Percentiles rank a stretch among this genome's conserved stretches.
Conservation (phyloP, 1,140 invertebrate species). For the Anoplolepis gracilipes region DNA sequence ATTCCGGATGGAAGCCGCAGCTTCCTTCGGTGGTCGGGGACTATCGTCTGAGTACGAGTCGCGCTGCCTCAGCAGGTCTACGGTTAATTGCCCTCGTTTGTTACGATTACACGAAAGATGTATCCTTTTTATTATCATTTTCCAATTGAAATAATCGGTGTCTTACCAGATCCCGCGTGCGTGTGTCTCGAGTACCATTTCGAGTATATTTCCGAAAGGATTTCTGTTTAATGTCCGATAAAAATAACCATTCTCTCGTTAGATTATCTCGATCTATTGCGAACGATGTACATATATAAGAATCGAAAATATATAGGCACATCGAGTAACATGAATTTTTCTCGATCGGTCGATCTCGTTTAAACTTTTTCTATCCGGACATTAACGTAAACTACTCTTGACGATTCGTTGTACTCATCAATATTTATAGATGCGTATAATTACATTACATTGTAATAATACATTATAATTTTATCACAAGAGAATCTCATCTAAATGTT, state of each 20-base stretch:
- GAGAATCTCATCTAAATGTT: not conserved
- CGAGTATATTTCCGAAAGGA: constrained; percentile 23
- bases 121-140: constrained; percentile 73
- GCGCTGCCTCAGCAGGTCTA: constrained; percentile 67
- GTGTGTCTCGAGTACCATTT: constrained; percentile 12
- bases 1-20: constrained; percentile 76
- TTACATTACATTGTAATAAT: not conserved
- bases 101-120: constrained; percentile 76
- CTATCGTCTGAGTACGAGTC: constrained; percentile 64
- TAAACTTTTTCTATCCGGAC: not conserved
- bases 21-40: constrained; percentile 53
- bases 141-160: constrained; percentile 29
- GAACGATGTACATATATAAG: not conserved
- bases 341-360: constrained; percentile 13
- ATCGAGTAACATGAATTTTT: not conserved
- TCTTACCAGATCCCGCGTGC: not conserved
- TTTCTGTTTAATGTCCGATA: constrained; percentile 66
- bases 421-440: not conserved
- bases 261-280: constrained; percentile 36
- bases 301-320: constrained; percentile 10
- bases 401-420: not conserved
- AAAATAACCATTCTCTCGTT: constrained; percentile 36
- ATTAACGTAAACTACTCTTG: constrained; percentile 41
- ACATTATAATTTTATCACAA: not conserved
- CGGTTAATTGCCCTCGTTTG: constrained; percentile 77